A percentile compares a stretch with the other conserved stretches of the same genome.
phyloP scores from a whole-genome alignment of 2,113 vertebrate genomes.

The Alces alces region DNA sequence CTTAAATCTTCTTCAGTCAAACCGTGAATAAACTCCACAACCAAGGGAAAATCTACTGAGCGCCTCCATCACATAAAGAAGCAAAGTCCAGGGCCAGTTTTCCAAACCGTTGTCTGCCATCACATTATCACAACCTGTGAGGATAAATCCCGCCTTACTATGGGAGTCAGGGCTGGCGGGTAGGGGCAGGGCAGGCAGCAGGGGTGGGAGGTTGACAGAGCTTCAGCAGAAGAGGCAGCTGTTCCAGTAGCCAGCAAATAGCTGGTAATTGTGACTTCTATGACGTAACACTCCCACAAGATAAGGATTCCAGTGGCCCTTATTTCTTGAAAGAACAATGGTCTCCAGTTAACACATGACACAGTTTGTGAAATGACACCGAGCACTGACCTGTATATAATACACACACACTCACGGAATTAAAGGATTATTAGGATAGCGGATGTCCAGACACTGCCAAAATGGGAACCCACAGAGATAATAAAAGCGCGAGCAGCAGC shows the following conservation, averaged over 20 bases:
- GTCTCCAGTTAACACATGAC: constrained; percentile 39
- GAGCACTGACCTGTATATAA: constrained; percentile 40
- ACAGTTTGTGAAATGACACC: background rate
- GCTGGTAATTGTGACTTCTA: constrained; percentile 31
- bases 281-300: constrained; percentile 12
- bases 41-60: background rate
- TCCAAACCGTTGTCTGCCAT: background rate
- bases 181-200: background rate
- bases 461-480: constrained; percentile 54
- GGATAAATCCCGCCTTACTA: background rate
- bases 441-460: constrained; percentile 50
- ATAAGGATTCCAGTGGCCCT: constrained; percentile 40
- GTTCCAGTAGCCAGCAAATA: background rate
- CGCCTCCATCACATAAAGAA: background rate
- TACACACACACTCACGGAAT: background rate
- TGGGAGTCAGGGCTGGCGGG: background rate
- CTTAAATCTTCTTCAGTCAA: background rate
- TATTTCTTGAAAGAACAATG: constrained; percentile 55
- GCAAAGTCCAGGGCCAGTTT: background rate
- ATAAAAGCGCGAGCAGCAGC: constrained; percentile 43
- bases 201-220: background rate
- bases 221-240: background rate
- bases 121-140: no score
- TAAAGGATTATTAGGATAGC: constrained; percentile 61
- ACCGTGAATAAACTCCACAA: background rate